Evolutionary conservation across 2,888 invertebrate species (phyloP), one percentile per base, ranked within the genome.

Genomic region (Chrysopilus asiliformis): DNA sequence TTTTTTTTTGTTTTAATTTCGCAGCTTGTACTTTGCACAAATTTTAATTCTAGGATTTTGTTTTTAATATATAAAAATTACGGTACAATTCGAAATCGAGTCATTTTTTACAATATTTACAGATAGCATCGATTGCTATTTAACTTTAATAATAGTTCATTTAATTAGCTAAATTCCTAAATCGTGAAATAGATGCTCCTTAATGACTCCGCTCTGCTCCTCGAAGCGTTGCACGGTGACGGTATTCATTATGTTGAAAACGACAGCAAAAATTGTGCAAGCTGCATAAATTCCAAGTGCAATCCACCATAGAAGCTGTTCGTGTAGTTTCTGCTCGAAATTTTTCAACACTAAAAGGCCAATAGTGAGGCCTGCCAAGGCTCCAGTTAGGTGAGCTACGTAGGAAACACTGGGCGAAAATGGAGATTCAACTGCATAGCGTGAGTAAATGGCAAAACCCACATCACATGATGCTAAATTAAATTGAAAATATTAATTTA

Each of bases 301-400:
- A 44, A 91, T 79, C 94, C 94, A 95, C 91, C 93, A 94, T 49
- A 93, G 72, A 45, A 93, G 72, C 54, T 93, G 86, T 64, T 90
- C 90, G 70, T 91, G 90, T 12, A 93, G 72, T 48, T 90, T 82
- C 62, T 91, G 90, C 63, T 94, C 91, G 60, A 94, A 94, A 68
- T 93, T 93, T 66, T 93, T 94, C 43, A 95, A 68, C 39, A 94
- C 91, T 33, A 93, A 69, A 36, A 94, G 74, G 3, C 95, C 95
- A 49, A 94, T 87, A 34, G 91, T 91, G 30, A 95, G 75, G 1
- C 94, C 94, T 5, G 93, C 91, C 43, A 93, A 65, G 17, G 93
- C 93, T 33, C 95, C 95, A 33, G 90, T 89, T 53, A 95, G 70
- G 68, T 95, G 95, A 32, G 94, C 93, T 44, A 93, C 89, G 71